Evolutionary conservation across 2,113 vertebrate species (phyloP).

Genomic region (Anoplopoma fimbria): DNA sequence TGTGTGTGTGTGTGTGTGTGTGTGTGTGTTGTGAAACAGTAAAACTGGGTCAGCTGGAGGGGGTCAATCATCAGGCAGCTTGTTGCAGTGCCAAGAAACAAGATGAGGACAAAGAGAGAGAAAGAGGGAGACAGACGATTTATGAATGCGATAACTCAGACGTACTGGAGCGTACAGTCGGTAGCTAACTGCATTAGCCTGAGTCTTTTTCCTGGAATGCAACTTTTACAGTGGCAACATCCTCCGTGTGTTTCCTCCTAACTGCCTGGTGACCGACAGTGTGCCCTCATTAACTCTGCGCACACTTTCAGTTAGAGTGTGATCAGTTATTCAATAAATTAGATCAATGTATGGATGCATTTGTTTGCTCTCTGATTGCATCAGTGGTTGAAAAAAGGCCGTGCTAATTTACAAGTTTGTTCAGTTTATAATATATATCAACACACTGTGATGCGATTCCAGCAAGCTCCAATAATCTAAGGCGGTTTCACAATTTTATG

Average conservation of each 20-base stretch:
- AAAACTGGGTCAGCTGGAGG: slow-evolving; percentile 44
- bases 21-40: slow-evolving; percentile 33
- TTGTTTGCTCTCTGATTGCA: neutral
- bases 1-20: neutral
- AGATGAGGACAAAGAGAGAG: neutral
- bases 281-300: neutral
- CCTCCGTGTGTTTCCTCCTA: slow-evolving; percentile 59
- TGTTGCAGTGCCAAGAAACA: slow-evolving; percentile 31
- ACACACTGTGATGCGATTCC: neutral
- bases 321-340: neutral
- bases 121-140: neutral
- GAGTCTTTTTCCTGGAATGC: slow-evolving; percentile 61
- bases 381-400: neutral
- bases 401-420: neutral
- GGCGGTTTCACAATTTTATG: neutral
- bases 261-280: neutral
- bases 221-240: slow-evolving; percentile 53
- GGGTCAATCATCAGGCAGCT: slow-evolving; percentile 24
- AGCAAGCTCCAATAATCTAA: neutral
- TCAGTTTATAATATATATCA: neutral
- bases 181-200: slow-evolving; percentile 23
- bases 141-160: neutral
- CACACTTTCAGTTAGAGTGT: neutral
- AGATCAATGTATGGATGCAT: neutral
- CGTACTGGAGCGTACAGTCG: neutral